These are phyloP conservation scores for Eugnorisma glareosa DNA, from an alignment of 2,888 invertebrate species.

Conservation along the genomic window DNA sequence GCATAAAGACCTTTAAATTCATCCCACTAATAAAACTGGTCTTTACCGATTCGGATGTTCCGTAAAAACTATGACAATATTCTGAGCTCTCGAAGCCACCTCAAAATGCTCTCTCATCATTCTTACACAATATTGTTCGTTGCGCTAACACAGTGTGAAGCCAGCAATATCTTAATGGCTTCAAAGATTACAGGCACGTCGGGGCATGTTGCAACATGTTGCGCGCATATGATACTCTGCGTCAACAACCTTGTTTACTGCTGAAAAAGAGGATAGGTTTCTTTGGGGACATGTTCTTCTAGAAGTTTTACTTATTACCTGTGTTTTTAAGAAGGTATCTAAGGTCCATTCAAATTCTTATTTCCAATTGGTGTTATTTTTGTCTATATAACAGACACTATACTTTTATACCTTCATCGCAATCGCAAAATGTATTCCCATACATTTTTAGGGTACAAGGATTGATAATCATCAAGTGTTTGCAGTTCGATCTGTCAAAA, in stretches of 20 bases:
- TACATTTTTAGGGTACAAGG: too few species aligned
- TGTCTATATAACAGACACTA: neutral
- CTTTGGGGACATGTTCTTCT: neutral
- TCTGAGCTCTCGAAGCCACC: neutral
- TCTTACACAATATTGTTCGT: slow-evolving; percentile 8
- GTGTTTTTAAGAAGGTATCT: neutral
- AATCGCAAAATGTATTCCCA: neutral
- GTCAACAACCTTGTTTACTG: slow-evolving; percentile 16
- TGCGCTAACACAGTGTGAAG: slow-evolving; percentile 9
- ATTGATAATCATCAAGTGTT: neutral
- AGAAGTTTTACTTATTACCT: neutral
- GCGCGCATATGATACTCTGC: slow-evolving; percentile 39
- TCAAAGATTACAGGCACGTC: slow-evolving; percentile 47
- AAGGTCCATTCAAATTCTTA: neutral
- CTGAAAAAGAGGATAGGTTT: neutral
- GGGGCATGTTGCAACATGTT: slow-evolving; percentile 45
- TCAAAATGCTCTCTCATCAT: slow-evolving; percentile 9
- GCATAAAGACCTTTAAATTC: neutral
- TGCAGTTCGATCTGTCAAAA: neutral
- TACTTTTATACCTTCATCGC: neutral
- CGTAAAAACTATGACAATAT: neutral
- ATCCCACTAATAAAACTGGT: neutral
- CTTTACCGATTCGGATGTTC: neutral
- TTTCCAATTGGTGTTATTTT: neutral
- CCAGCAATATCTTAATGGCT: slow-evolving; percentile 52